These are phyloP conservation scores for Melipona bicolor DNA, from an alignment of 2,888 invertebrate species.

Conservation along the genomic window DNA sequence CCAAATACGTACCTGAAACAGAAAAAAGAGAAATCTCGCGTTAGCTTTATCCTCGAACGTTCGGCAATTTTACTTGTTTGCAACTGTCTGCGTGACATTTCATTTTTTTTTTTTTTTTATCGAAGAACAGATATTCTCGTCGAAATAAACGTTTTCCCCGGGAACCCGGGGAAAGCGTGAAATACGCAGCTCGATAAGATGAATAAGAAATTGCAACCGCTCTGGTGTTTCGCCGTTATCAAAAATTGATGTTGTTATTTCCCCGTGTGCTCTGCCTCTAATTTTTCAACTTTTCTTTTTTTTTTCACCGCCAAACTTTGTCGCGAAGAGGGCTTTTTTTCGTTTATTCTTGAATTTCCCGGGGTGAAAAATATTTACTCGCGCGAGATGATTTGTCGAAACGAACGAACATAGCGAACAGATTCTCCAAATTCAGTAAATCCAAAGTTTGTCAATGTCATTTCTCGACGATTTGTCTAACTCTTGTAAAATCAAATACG, in stretches of 20 bases:
- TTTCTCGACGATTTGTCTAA: too few species aligned
- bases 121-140: not conserved
- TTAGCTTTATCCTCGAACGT: not conserved
- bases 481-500: not conserved
- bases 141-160: not conserved
- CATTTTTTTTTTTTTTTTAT: not conserved
- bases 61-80: not conserved
- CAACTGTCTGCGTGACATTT: not conserved
- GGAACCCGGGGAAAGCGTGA: too few species aligned
- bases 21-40: not conserved
- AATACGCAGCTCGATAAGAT: not conserved
- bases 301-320: not conserved
- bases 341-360: too few species aligned
- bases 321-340: not conserved
- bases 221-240: not conserved
- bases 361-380: too few species aligned
- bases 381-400: too few species aligned
- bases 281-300: not conserved
- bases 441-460: too few species aligned
- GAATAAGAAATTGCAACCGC: not conserved
- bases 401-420: too few species aligned
- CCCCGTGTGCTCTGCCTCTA: not conserved
- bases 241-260: not conserved
- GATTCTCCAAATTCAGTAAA: too few species aligned
- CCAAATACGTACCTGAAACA: slow-evolving; percentile 27